These are phyloP conservation scores for Henricia sp. DNA, from an alignment of 53 echinoderm and acorn worm species.

Conservation along the genomic window DNA sequence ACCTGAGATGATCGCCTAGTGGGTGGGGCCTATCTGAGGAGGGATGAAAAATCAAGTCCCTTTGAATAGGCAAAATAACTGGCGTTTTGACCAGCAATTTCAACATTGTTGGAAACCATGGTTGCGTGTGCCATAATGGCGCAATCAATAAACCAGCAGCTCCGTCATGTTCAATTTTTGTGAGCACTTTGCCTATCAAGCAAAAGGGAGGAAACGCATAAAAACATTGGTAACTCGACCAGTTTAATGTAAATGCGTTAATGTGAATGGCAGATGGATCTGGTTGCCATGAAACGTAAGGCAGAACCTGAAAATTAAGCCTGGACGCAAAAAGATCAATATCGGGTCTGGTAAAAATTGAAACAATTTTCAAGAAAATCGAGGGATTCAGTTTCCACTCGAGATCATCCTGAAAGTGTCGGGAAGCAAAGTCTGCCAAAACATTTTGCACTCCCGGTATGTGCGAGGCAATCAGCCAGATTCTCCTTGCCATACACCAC, in stretches of 20 bases:
- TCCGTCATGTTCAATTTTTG: too few species aligned
- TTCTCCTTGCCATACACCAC: too few species aligned
- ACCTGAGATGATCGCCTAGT: background rate
- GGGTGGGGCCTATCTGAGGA: background rate
- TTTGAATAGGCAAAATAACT: background rate
- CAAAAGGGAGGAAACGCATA: slow-evolving; percentile 1
- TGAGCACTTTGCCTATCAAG: too few species aligned
- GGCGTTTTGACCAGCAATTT: background rate
- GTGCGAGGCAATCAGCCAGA: too few species aligned
- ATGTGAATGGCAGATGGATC: background rate
- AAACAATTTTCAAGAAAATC: too few species aligned
- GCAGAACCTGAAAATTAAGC: background rate
- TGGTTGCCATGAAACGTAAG: slow-evolving; percentile 1
- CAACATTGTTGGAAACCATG: too few species aligned
- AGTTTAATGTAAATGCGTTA: background rate
- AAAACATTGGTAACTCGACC: slow-evolving; percentile 22
- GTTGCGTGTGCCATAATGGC: too few species aligned
- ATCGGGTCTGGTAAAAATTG: slow-evolving; percentile 26
- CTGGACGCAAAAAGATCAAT: slow-evolving; percentile 20
- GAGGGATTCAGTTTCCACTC: too few species aligned
- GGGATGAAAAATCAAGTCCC: background rate
- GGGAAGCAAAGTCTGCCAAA: too few species aligned
- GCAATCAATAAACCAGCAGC: too few species aligned
- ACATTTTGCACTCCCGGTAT: too few species aligned
- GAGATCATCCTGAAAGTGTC: too few species aligned